A percentile compares a stretch with the other conserved stretches of the same genome.
Evolutionary conservation across 2,888 invertebrate species (phyloP).

Genomic region (Rhimphoctona megacephalus): DNA sequence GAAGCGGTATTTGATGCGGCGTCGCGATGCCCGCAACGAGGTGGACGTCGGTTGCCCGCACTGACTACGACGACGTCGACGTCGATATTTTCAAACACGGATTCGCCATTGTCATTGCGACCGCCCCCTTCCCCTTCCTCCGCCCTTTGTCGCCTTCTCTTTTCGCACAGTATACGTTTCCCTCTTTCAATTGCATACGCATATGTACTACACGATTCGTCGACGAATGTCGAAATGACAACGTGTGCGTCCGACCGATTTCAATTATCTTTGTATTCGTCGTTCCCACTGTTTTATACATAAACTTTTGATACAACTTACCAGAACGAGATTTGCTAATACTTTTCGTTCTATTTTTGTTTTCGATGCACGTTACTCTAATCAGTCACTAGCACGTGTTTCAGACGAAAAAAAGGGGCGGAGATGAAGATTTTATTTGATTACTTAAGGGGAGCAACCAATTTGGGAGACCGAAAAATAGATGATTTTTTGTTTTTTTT

Average conservation of each 20-base stretch:
- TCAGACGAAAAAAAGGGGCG: neutral
- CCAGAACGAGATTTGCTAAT: conserved; percentile 40
- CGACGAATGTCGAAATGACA: conserved; percentile 39
- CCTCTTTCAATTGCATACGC: neutral
- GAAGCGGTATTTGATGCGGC: conserved; percentile 36
- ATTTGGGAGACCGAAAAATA: no score
- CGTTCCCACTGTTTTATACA: conserved; percentile 33
- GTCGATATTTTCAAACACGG: conserved; percentile 72
- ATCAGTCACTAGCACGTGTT: conserved; percentile 16
- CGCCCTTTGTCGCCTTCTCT: conserved; percentile 33
- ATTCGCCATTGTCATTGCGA: conserved; percentile 72
- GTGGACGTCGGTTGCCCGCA: conserved; percentile 61
- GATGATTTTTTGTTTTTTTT: no score
- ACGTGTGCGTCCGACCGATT: conserved; percentile 62
- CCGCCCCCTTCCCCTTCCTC: conserved; percentile 35
- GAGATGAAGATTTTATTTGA: neutral
- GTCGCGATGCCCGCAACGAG: conserved; percentile 67
- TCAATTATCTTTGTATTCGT: conserved; percentile 67
- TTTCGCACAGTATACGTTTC: neutral
- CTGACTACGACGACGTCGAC: conserved; percentile 56
- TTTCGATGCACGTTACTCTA: neutral
- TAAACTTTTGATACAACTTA: neutral
- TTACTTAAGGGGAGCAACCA: no score
- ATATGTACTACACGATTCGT: conserved; percentile 13
- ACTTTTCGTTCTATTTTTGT: neutral